Conservation (phyloP, 2,888 invertebrate genomes). For the Sympetrum striolatum region DNA sequence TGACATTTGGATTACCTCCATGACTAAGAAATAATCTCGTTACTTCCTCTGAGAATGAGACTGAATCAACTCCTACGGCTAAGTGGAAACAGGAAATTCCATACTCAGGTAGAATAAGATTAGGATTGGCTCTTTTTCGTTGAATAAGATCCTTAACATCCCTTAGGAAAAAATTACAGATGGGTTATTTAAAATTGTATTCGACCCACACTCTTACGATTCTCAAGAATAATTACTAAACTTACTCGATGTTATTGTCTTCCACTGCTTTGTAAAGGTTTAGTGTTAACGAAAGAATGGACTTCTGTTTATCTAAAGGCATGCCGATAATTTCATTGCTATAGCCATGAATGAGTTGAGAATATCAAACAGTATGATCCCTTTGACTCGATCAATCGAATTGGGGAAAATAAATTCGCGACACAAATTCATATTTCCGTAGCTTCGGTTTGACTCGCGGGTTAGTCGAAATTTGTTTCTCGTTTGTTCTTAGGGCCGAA, state of each 20-base stretch:
- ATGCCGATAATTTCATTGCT: background rate
- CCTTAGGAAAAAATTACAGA: conserved; percentile 50
- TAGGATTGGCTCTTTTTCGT: conserved; percentile 69
- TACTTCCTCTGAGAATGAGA: conserved; percentile 68
- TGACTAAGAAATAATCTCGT: conserved; percentile 71
- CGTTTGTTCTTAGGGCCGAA: background rate
- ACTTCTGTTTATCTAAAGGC: background rate
- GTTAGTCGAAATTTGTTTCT: background rate
- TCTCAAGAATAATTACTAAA: background rate
- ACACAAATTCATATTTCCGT: background rate
- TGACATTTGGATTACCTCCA: conserved; percentile 76
- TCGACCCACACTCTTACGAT: too few species aligned
- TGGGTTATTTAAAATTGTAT: background rate
- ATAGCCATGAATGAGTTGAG: background rate
- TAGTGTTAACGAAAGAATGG: background rate
- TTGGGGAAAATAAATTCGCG: background rate
- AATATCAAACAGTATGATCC: background rate
- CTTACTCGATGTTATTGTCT: background rate
- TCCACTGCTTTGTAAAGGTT: background rate
- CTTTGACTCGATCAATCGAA: background rate
- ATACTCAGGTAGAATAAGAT: conserved; percentile 72
- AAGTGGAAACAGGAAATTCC: conserved; percentile 80
- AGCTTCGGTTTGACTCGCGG: background rate
- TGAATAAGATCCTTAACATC: conserved; percentile 62
- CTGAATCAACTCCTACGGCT: conserved; percentile 74